Evolutionary conservation across 2,113 vertebrate genomes (phyloP).

Genomic region (Myiopsitta monachus): DNA sequence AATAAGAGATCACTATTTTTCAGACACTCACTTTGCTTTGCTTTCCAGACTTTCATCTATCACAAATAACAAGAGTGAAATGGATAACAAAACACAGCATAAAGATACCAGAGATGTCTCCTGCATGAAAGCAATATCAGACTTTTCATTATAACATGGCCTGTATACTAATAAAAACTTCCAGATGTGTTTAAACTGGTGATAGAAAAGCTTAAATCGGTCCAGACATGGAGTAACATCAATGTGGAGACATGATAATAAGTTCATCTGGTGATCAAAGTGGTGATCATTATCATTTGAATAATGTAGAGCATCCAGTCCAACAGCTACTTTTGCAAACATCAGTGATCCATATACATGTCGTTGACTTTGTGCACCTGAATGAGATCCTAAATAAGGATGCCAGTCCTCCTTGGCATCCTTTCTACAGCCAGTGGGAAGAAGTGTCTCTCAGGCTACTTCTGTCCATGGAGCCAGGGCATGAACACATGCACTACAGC

Average conservation of each 20-base stretch:
- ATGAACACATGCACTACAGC: background rate
- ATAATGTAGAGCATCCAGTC: background rate
- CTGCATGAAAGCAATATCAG: background rate
- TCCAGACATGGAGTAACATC: background rate
- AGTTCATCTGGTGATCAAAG: background rate
- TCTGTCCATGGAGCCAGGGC: background rate
- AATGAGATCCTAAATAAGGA: background rate
- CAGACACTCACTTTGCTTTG: background rate
- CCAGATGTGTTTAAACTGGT: background rate
- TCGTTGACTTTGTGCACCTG: background rate
- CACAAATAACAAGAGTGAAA: background rate
- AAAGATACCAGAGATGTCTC: background rate
- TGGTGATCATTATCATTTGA: background rate
- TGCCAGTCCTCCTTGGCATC: background rate
- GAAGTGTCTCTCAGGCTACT: background rate
- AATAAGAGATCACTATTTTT: background rate
- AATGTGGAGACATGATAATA: background rate
- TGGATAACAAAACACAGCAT: background rate
- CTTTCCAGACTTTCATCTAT: background rate
- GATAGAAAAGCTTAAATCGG: background rate
- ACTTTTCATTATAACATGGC: background rate
- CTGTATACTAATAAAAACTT: background rate
- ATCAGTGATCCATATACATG: background rate
- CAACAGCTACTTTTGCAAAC: background rate
- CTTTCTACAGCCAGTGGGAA: background rate